These are phyloP conservation scores for Psophia crepitans DNA, from an alignment of 2,113 vertebrate genomes.

Conservation along the genomic window DNA sequence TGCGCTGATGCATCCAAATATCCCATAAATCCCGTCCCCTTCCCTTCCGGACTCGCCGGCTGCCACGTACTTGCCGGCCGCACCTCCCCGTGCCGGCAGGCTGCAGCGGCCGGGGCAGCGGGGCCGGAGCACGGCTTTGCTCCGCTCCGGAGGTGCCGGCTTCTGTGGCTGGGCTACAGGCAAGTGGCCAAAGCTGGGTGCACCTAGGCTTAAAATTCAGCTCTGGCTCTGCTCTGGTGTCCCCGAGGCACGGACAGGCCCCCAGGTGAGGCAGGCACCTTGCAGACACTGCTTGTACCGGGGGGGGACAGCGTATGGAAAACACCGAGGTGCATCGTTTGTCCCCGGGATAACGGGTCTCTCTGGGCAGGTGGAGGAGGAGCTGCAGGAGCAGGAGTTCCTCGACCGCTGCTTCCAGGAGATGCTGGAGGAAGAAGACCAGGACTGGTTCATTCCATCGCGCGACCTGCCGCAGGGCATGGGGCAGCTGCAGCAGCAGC, in stretches of 20 bases:
- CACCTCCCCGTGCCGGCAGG: fast-evolving
- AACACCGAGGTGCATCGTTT: fast-evolving
- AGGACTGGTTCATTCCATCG: slow-evolving; percentile 97
- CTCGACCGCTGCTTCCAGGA: slow-evolving; percentile 97
- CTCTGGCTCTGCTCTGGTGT: not conserved
- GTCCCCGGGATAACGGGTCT: fast-evolving
- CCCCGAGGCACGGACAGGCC: not conserved
- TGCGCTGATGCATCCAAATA: fast-evolving
- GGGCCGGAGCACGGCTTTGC: not conserved
- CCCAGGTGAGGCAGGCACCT: not conserved
- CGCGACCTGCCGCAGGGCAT: slow-evolving; percentile 89
- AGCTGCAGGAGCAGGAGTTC: slow-evolving; percentile 96
- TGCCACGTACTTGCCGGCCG: not conserved
- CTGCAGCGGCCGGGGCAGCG: not conserved
- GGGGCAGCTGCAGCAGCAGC: slow-evolving; percentile 92
- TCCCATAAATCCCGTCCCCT: fast-evolving
- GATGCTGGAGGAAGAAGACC: slow-evolving; percentile 97
- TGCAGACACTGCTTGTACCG: not conserved
- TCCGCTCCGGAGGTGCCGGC: fast-evolving
- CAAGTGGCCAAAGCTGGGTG: not conserved
- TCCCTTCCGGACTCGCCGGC: not conserved
- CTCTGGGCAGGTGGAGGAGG: slow-evolving; percentile 88
- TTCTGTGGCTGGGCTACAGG: not conserved
- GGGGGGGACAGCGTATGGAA: too few relatives aligned
- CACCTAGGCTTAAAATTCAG: fast-evolving